Evolutionary conservation across 2,113 vertebrate genomes (phyloP).

Genomic region (Ahaetulla prasina): DNA sequence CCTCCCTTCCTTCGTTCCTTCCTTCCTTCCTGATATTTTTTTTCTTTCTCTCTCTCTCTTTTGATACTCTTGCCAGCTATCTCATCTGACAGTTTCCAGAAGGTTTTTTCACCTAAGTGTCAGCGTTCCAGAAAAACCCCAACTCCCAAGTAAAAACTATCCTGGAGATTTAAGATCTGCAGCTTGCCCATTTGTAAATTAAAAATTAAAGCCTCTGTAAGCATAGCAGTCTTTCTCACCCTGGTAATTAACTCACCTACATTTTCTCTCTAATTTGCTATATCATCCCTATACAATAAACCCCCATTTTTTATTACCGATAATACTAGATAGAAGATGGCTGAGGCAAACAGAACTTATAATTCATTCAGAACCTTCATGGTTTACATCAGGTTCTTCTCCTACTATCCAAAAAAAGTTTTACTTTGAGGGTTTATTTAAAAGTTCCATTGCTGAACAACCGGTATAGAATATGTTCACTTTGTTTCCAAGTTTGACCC

Average conservation of each 20-base stretch:
- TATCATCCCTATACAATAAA: neutral
- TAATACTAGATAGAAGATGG: neutral
- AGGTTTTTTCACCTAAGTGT: neutral
- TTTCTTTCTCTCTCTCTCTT: neutral
- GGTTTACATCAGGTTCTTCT: neutral
- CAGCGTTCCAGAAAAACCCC: too few species aligned
- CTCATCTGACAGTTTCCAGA: neutral
- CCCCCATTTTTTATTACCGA: neutral
- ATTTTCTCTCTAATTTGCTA: neutral
- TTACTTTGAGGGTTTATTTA: neutral
- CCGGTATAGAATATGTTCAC: neutral
- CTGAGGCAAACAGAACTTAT: neutral
- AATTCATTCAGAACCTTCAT: neutral
- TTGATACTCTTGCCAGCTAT: neutral
- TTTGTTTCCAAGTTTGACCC: neutral
- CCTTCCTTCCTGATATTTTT: neutral
- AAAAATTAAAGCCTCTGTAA: neutral
- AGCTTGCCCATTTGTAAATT: neutral
- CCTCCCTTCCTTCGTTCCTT: neutral
- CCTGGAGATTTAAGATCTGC: neutral
- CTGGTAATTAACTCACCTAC: neutral
- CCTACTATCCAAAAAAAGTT: neutral
- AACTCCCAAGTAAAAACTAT: too few species aligned
- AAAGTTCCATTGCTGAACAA: neutral
- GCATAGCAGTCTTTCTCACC: neutral